Percentiles rank a stretch among this genome's conserved stretches.
Conservation (phyloP, 2,888 invertebrate genomes). For the Biston stratarius region DNA sequence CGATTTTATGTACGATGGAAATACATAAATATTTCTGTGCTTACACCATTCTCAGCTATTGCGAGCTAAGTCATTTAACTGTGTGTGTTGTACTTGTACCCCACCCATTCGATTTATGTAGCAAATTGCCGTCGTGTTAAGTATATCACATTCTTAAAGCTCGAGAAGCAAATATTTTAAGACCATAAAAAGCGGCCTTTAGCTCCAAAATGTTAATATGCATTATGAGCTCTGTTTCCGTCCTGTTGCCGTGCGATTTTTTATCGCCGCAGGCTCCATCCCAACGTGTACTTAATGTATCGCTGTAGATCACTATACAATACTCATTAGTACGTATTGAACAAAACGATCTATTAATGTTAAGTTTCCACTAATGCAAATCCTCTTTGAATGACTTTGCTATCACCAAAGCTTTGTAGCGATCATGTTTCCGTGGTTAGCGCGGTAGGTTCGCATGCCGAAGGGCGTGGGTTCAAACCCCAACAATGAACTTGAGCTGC, state of each 20-base stretch:
- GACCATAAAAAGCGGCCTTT: neutral
- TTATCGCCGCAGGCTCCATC: neutral
- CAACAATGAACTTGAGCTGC: no score
- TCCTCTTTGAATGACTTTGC: no score
- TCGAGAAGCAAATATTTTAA: neutral
- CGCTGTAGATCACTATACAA: neutral
- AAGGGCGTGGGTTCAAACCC: no score
- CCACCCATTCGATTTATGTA: slow-evolving; percentile 1
- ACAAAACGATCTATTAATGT: neutral
- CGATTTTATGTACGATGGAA: neutral
- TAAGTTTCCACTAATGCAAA: neutral
- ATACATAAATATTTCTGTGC: neutral
- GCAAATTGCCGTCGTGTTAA: neutral
- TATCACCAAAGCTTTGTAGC: no score
- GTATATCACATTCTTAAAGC: neutral
- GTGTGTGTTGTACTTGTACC: neutral
- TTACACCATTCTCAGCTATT: neutral
- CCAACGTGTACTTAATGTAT: neutral
- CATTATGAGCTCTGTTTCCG: neutral
- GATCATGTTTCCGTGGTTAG: no score
- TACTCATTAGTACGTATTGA: neutral
- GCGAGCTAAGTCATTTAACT: neutral
- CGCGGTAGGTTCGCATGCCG: no score
- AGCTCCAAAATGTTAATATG: neutral
- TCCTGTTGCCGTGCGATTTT: neutral